Percentiles rank a stretch among this genome's conserved stretches.
Evolutionary conservation across 2,888 invertebrate species (phyloP).

Genomic region (Sinotaia quadrata): DNA sequence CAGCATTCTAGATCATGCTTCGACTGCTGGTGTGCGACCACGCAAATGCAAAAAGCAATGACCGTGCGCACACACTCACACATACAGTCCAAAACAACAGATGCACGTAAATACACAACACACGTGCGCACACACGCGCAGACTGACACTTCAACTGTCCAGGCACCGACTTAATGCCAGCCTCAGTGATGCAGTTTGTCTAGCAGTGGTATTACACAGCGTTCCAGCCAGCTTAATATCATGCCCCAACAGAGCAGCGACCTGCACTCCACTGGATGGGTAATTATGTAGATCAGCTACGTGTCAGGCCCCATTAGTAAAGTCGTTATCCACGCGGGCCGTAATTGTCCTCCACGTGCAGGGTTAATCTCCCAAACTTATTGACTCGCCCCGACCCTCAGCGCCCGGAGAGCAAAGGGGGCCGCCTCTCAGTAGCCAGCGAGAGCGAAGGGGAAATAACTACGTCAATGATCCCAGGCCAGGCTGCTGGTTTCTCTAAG

Average conservation of each 20-base stretch:
- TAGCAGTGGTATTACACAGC: neutral
- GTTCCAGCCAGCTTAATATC: slow-evolving; percentile 22
- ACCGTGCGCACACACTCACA: too few species aligned
- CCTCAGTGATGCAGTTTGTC: neutral
- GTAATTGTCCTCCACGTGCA: slow-evolving; percentile 32
- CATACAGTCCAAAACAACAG: too few species aligned
- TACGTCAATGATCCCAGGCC: slow-evolving; percentile 22
- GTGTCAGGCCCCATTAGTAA: slow-evolving; percentile 36
- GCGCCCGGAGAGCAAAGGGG: slow-evolving; percentile 5
- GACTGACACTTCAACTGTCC: neutral
- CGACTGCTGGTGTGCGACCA: too few species aligned
- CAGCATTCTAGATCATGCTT: too few species aligned
- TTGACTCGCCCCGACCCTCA: slow-evolving; percentile 21
- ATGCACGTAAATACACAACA: too few species aligned
- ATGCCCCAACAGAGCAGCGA: neutral
- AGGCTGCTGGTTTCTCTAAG: too few species aligned
- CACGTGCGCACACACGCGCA: neutral
- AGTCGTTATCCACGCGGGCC: slow-evolving; percentile 33
- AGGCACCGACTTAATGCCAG: too few species aligned
- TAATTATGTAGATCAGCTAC: slow-evolving; percentile 38
- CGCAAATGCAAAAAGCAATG: too few species aligned
- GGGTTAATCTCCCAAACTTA: slow-evolving; percentile 30
- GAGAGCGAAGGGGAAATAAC: slow-evolving; percentile 11
- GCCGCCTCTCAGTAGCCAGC: too few species aligned
- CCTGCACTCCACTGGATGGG: slow-evolving; percentile 29